Evolutionary conservation across 2,888 invertebrate species (phyloP).

Genomic region (Petrolisthes manimaculis): DNA sequence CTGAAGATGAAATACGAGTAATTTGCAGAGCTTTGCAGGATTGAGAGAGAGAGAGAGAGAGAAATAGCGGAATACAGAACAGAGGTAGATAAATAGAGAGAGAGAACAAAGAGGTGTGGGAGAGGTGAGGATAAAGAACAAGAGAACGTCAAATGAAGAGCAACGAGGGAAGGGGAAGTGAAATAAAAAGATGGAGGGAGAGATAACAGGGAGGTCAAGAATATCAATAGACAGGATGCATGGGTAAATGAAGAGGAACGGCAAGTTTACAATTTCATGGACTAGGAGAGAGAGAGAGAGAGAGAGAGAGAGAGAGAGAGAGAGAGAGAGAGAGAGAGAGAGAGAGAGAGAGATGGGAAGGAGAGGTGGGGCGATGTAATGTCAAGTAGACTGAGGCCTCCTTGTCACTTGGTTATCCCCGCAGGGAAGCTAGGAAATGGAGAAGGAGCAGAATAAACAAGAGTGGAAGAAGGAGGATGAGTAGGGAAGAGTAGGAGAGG

Average conservation of each 20-base stretch:
- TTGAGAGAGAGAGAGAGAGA: background rate
- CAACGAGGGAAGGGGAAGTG: background rate
- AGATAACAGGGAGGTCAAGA: background rate
- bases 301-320: constrained; percentile 19
- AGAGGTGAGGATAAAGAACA: background rate
- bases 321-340: constrained; percentile 26
- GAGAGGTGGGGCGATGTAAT: background rate
- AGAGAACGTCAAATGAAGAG: background rate
- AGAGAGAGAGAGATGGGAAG: background rate
- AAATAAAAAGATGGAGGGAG: background rate
- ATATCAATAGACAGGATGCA: background rate
- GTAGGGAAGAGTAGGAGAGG: background rate
- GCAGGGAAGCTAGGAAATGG: background rate
- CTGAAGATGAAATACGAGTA: background rate
- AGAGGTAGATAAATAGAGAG: background rate
- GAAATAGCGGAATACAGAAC: background rate
- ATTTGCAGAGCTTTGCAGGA: background rate
- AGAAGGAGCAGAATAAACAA: background rate
- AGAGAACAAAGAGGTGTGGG: background rate
- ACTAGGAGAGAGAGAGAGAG: background rate
- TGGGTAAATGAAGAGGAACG: background rate
- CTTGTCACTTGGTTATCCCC: too few relatives aligned
- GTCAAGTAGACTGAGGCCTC: too few relatives aligned
- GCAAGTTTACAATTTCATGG: background rate
- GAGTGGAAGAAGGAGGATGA: background rate